Base-by-base conservation (phyloP, 2,113 vertebrate species). In the Ochotona curzoniae region DNA sequence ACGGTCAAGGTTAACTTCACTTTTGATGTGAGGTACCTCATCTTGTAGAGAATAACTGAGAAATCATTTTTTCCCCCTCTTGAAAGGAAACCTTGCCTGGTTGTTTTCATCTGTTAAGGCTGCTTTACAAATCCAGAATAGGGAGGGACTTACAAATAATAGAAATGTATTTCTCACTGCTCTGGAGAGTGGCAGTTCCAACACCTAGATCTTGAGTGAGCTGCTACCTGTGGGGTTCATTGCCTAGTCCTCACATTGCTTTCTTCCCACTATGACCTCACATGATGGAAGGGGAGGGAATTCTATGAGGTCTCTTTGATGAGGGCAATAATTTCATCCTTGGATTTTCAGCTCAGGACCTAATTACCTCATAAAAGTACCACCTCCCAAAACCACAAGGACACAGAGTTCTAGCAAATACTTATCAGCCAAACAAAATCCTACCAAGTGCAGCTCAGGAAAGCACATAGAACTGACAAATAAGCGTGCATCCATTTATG, bases 401-500 rank as follows among this genome's bases (percentile, higher is more conserved):
- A 28, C 25, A 11, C 15, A 67, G 25, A 20, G 12, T 66, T 87
- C 21, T 51, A 17, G 23, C 10, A 18, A 87, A 20, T 13, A n/a
- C 49, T 32, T 66, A 73, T 78, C 44, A 88, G 60, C 74, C n/a
- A 91, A 85, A 54, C n/a, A 49, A 63, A 89, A 61, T 63, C 57
- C 35, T 23, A 57, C 66, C 54, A 54, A 38, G 80, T 69, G 17
- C 61, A 80, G 71, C 82, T 71, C 51, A 38, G 88, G 70, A 71
- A 61, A 51, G 81, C 25, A 73, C 69, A 49, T 25, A 57, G 79
- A 85, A 67, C 57, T 83, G 73, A 38, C 67, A 66, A 57, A 80
- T 26, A 71, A 94, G 61, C 49, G 1, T 51, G 28, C 63, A 93
- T 51, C 26, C 76, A 64, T 88, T 84, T 82, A 87, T 87, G 83